Percentiles rank a stretch among this genome's conserved stretches.
phyloP scores from a whole-genome alignment of 92 coral and sea anemone genomes.

The Zoanthus solanderi region DNA sequence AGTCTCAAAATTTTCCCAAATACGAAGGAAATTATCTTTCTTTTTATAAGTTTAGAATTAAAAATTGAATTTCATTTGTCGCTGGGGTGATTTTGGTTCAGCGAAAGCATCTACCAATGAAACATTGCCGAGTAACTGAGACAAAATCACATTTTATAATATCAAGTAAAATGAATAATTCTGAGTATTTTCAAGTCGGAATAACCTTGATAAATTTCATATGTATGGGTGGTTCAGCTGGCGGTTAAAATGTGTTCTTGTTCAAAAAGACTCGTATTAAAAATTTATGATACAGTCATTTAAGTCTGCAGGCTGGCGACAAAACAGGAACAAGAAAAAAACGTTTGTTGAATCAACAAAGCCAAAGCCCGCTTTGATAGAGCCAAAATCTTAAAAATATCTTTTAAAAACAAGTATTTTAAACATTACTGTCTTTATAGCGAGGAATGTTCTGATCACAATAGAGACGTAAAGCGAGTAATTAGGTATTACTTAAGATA shows the following conservation, averaged over 20 bases:
- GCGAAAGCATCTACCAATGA: not conserved
- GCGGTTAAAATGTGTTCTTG: conserved; percentile 5
- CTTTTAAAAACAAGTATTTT: not conserved
- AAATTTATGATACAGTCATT: conserved; percentile 31
- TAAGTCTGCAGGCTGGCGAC: conserved; percentile 29
- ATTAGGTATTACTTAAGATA: conserved; percentile 23
- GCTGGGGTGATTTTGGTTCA: not conserved
- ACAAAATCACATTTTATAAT: not conserved
- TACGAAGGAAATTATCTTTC: too few relatives aligned
- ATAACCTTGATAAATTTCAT: not conserved
- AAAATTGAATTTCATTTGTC: not conserved
- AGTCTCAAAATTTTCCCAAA: too few relatives aligned
- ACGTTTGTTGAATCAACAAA: not conserved
- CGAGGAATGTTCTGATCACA: not conserved
- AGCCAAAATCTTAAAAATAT: not conserved
- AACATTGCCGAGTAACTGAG: not conserved
- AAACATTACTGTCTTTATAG: not conserved
- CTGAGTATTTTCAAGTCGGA: not conserved
- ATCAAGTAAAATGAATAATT: not conserved
- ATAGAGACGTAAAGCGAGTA: conserved; percentile 17
- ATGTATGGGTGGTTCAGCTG: not conserved
- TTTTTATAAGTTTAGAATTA: too few relatives aligned
- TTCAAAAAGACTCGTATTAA: conserved; percentile 13
- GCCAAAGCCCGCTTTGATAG: not conserved
- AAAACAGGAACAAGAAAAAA: not conserved